Evolutionary conservation across 2,888 invertebrate genomes (phyloP).

Genomic region (Ferdinandea cuprea): DNA sequence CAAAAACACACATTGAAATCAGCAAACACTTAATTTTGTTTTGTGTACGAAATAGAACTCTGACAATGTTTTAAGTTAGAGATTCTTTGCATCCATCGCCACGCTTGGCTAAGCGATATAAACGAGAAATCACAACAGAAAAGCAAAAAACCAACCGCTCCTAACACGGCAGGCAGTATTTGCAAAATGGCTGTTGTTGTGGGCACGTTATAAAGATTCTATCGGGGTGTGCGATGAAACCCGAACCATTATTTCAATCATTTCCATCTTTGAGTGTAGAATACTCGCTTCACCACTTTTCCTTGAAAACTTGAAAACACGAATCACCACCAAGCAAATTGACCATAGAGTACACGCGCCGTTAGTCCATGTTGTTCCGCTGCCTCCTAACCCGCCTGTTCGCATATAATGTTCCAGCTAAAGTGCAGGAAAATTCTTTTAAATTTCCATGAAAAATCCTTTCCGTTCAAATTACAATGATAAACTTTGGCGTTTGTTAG

Average conservation of each 20-base stretch:
- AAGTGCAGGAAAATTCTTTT: slow-evolving; percentile 6
- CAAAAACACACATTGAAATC: neutral
- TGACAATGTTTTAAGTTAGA: neutral
- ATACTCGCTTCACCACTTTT: slow-evolving; percentile 47
- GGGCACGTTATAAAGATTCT: slow-evolving; percentile 27
- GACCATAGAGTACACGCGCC: slow-evolving; percentile 51
- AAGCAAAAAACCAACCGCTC: neutral
- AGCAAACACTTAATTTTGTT: slow-evolving; percentile 6
- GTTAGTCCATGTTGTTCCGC: slow-evolving; percentile 8
- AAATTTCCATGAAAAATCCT: slow-evolving; percentile 8
- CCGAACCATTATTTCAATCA: slow-evolving; percentile 19
- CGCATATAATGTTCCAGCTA: no score
- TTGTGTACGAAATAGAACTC: slow-evolving; percentile 2
- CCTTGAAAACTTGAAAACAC: slow-evolving; percentile 25
- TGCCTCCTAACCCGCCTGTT: neutral
- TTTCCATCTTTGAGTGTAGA: slow-evolving; percentile 10
- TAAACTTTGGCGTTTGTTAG: slow-evolving; percentile 11
- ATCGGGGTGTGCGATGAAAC: slow-evolving; percentile 27
- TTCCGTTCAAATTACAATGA: slow-evolving; percentile 18
- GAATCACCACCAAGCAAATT: slow-evolving; percentile 27
- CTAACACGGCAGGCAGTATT: slow-evolving; percentile 5
- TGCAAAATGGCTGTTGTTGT: neutral
- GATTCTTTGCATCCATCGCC: slow-evolving; percentile 21
- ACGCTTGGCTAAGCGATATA: slow-evolving; percentile 24
- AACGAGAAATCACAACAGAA: neutral